Evolutionary conservation across 37 sponge, comb jelly and placozoan genomes (phyloP), one percentile per base, ranked within the genome.

Genomic region (Corticium candelabrum): DNA sequence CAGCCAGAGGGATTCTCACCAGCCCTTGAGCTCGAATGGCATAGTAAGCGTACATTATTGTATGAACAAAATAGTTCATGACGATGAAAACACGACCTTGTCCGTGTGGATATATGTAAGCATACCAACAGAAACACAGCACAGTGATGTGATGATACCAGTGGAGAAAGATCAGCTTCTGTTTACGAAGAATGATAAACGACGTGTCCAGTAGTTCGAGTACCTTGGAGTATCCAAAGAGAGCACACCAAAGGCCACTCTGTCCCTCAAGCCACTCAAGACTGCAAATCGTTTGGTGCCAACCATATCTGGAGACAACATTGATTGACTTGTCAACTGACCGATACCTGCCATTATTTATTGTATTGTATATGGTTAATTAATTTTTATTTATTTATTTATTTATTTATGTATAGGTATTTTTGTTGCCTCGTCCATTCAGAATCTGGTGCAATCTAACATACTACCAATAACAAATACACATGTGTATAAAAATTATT

Each of bases 11-110:
- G 5, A 43, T 43, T 11, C 85, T 90, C n/a, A 39, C 36, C 21
- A 89, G 79, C 0, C 89, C 89, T 39, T 85, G 88, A 3, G 96
- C 96, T 74, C 74, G 86, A 37, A 90, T 76, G 0, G 91, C 89
- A 68, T 95, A 95, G 81, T 95, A 95, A 3, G 82, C 69, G 84
- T 95, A 95, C 96, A 95, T 95, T 41, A 90, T 79, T 3, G 87
- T 82, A 74, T 95, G 96, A n/a, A 95, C 96, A 35, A 62, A 34
- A 41, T 43, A 88, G 78, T 95, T 95, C 39, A 95, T 72, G 0
- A 41, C 41, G 7, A 82, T 84, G 68, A 89, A 93, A 86, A 84
- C 81, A 0, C 85, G 79, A 5, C 86, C 90, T 0, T 86, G 41
- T 15, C 79, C 41, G 3, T 85, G 81, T 3, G 88, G 86, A 62